Base-by-base conservation (phyloP, 2,113 vertebrate genomes). In the Chionis minor region DNA sequence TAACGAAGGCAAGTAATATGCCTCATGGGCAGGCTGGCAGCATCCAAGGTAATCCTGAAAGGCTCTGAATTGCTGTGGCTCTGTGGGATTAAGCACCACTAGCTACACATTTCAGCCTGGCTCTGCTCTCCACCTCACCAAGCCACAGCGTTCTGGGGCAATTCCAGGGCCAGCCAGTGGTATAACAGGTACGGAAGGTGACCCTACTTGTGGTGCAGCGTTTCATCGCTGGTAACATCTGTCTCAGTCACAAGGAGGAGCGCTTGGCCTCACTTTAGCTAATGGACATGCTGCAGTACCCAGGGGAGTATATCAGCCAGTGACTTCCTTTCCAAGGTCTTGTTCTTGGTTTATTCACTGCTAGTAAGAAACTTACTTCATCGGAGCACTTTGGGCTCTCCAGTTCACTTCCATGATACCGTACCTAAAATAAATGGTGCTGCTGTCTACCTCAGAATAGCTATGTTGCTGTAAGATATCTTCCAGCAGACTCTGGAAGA, bases 221-320 rank as follows among this genome's bases (percentile, higher is more conserved):
- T 56, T 44, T 42, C 45, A 4, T 14, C 3, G 2, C 58, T 55
- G 54, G 63, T 42, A 77, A 63, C 61, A 33, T 52, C 54, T 86
- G 74, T 75, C 80, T 65, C 23, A 1, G 85, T 86, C 90, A 77
- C 93, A 70, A 89, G 80, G 93, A 89, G 93, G 90, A 94, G 93
- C 85, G 71, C 74, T 82, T 90, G 86, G 75, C 65, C 63, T 89
- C 86, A 15, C 58, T 81, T 88, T 59, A 59, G 69, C 56, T 75
- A 4, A 33, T 21, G 40, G 74, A 71, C 45, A 49, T n/a, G 56
- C 69, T 70, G 80, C 63, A 14, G 89, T 18, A 65, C 44, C 56
- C 40, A 59, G 69, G 63, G 74, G 17, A 35, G 38, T 15, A 0
- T 13, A 5, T 52, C 35, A 62, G 73, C 38, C 7, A 8, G 14